Percentiles rank a stretch among this genome's conserved stretches.
Evolutionary conservation across 2,113 vertebrate species (phyloP).

Genomic region (Cyanistes caeruleus): DNA sequence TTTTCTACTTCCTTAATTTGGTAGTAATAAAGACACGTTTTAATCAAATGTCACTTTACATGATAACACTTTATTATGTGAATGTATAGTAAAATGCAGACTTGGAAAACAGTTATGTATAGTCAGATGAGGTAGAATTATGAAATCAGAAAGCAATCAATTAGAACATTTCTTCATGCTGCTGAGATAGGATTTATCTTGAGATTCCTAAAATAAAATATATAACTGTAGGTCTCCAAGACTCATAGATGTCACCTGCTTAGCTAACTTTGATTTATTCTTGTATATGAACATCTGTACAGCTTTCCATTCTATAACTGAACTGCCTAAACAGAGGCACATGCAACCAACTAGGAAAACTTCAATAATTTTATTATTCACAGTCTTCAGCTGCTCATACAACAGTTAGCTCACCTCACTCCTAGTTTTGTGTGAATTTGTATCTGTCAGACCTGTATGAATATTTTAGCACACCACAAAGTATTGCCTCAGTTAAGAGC

Average conservation of each 20-base stretch:
- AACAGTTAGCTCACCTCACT: fast-evolving
- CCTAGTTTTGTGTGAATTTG: neutral
- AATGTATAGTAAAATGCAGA: neutral
- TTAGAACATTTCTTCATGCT: neutral
- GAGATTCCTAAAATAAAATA: neutral
- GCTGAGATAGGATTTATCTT: neutral
- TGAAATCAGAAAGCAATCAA: neutral
- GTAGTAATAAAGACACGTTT: neutral
- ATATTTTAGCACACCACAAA: neutral
- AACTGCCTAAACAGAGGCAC: neutral
- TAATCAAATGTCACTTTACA: neutral
- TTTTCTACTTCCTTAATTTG: neutral
- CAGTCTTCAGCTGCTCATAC: neutral
- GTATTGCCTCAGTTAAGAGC: neutral
- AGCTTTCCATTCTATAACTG: neutral
- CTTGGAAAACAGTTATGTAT: neutral
- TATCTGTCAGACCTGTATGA: neutral
- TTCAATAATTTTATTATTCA: neutral
- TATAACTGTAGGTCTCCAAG: neutral
- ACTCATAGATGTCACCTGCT: neutral
- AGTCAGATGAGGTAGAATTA: neutral
- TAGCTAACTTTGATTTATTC: neutral
- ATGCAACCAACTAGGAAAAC: neutral
- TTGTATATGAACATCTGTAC: neutral
- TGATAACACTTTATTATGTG: neutral